Percentiles rank a stretch among this genome's conserved stretches.
Evolutionary conservation across 2,888 invertebrate genomes (phyloP).

Genomic region (Monochamus alternatus): DNA sequence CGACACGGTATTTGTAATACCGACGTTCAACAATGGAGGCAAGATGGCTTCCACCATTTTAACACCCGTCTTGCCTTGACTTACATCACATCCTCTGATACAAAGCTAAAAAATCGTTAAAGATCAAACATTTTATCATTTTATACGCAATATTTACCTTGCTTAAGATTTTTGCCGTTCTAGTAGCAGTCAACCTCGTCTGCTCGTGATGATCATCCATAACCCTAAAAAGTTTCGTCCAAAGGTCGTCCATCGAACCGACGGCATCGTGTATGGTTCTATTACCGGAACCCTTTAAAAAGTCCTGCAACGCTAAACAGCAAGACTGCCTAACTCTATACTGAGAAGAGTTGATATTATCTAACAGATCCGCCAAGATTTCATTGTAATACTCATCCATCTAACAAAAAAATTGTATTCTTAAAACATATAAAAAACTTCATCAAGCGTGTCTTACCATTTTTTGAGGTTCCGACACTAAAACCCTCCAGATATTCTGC

Average conservation of each 20-base stretch:
- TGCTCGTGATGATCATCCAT: conserved; percentile 97
- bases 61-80: conserved; percentile 82
- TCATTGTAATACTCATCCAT: conserved; percentile 86
- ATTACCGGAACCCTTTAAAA: conserved; percentile 78
- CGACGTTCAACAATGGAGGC: conserved; percentile 86
- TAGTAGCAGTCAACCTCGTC: conserved; percentile 83
- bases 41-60: conserved; percentile 83
- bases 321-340: conserved; percentile 95
- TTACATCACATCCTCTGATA: conserved; percentile 79
- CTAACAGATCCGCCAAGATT: conserved; percentile 85
- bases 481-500: conserved; percentile 94
- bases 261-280: conserved; percentile 68
- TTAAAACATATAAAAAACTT: conserved; percentile 19
- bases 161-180: conserved; percentile 81
- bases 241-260: conserved; percentile 76
- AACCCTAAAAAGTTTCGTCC: conserved; percentile 89
- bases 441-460: conserved; percentile 74
- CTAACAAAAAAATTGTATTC: conserved; percentile 70
- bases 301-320: conserved; percentile 89
- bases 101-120: conserved; percentile 74
- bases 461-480: conserved; percentile 89
- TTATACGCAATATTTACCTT: conserved; percentile 74
- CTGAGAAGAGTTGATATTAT: conserved; percentile 86
- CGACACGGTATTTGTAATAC: conserved; percentile 84
- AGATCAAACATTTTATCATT: not conserved